These are phyloP conservation scores for Eremophila alpestris DNA, from an alignment of 2,797 vertebrate genomes.

Conservation along the genomic window DNA sequence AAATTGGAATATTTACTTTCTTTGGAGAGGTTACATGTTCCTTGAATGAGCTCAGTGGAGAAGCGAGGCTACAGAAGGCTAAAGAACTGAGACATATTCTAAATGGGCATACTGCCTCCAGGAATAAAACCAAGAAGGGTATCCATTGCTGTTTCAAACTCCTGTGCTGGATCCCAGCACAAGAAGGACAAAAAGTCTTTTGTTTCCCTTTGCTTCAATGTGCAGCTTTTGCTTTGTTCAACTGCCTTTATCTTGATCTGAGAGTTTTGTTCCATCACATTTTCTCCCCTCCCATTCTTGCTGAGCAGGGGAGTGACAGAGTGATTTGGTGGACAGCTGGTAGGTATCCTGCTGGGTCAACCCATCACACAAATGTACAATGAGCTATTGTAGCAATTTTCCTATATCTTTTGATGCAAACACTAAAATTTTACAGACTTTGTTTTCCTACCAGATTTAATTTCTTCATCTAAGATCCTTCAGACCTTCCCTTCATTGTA, in stretches of 20 bases:
- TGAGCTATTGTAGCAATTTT: not conserved
- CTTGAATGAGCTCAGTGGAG: not conserved
- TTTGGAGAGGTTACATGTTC: not conserved
- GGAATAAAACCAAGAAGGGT: not conserved
- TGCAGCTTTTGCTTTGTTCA: not conserved
- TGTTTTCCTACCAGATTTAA: not conserved
- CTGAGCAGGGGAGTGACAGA: not conserved
- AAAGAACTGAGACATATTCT: not conserved
- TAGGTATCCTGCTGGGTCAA: not conserved
- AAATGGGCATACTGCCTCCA: not conserved
- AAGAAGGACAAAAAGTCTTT: not conserved
- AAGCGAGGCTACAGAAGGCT: not conserved
- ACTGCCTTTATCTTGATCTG: not conserved
- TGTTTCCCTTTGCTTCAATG: not conserved
- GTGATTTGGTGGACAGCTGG: not conserved
- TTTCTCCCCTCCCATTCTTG: not conserved
- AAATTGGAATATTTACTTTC: not conserved
- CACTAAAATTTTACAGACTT: not conserved
- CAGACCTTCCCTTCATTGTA: not conserved
- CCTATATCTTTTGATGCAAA: not conserved
- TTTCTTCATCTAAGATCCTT: not conserved
- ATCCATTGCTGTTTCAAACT: not conserved
- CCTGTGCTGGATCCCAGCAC: not conserved
- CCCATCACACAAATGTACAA: not conserved
- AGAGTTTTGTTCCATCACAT: not conserved